Base-by-base conservation (phyloP, 1,140 invertebrate genomes). In the Drosophila dunni region DNA sequence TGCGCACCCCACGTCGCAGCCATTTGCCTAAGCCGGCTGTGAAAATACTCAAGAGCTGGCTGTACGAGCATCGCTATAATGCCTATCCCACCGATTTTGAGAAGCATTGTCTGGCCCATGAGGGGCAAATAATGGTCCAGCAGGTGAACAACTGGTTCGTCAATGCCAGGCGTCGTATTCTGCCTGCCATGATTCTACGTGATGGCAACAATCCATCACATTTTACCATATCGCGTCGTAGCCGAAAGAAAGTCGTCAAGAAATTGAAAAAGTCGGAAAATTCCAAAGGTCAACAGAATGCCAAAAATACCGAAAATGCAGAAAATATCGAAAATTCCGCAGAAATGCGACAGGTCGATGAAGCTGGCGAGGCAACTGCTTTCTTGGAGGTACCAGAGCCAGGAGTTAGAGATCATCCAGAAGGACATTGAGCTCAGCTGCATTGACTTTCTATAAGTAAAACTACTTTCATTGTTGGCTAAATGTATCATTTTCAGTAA, bases 101-200 rank as follows among this genome's bases (percentile, higher is more conserved):
- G 92, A 99, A 98, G 90, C 83, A 95, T 0, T 94, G 94, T 1
- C 93, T 98, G 4, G 97, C 97, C 24, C 95, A 96, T 82, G 96
- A 97, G 80, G 96, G 97, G 0, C 96, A 96, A 85, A 93, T 99
- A 2, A 97, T 96, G 0, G 95, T 98, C 0, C 93, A 98, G 17
- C 97, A 97, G 94, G 96, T 97, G 7, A 56, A 97, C 93, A 98
- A 99, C 92, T 99, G 97, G 97, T 99, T 98, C 90, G 98, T 99
- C 70, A 99, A 99, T 92, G 97, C 97, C 0, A 94, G 98, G 3
- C 94, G 98, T 10, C 94, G 98, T 54, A 97, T 98, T 78, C 92
- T 99, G 44, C 97, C 97, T 0, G 97, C 98, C 90, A 97, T 98
- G 94, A 97, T 98, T 33, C 93, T 96, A 4, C 94, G 95, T 17